Percentiles rank a stretch among this genome's conserved stretches.
These are phyloP conservation scores for Colletes collaris DNA, from an alignment of 2,888 invertebrate species.

Conservation along the genomic window DNA sequence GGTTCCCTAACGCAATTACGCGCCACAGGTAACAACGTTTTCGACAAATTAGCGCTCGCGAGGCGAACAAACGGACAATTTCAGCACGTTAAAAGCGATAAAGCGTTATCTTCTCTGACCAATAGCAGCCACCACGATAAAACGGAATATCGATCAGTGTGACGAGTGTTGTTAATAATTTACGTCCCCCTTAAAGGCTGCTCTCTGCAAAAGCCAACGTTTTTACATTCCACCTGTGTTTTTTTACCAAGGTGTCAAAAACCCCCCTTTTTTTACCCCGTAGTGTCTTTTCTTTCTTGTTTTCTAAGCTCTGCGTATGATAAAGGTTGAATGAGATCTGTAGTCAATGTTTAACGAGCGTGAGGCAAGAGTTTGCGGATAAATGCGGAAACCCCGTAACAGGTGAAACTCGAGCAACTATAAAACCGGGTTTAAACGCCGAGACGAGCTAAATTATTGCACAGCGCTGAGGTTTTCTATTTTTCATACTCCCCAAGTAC, in stretches of 20 bases:
- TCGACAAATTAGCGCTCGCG: conserved; percentile 17
- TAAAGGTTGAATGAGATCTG: too few relatives aligned
- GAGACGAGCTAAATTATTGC: too few relatives aligned
- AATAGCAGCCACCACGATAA: conserved; percentile 6
- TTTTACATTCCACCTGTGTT: conserved; percentile 18
- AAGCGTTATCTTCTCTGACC: conserved; percentile 17
- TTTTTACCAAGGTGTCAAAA: not conserved
- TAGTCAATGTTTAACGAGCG: too few relatives aligned
- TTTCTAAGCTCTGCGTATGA: too few relatives aligned
- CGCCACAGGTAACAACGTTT: conserved; percentile 5
- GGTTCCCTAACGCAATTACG: conserved; percentile 14
- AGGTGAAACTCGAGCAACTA: too few relatives aligned
- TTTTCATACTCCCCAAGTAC: too few relatives aligned
- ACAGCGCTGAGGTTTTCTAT: too few relatives aligned
- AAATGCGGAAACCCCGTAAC: too few relatives aligned
- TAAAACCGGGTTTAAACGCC: too few relatives aligned
- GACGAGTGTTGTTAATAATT: conserved; percentile 28
- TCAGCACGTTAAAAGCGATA: conserved; percentile 17
- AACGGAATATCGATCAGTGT: conserved; percentile 27
- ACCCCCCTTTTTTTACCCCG: not conserved
- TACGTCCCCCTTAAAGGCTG: conserved; percentile 13
- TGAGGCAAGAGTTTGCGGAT: too few relatives aligned
- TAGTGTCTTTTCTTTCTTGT: too few relatives aligned
- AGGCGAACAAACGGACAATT: conserved; percentile 39
- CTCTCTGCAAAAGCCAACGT: conserved; percentile 18